Base-by-base conservation (phyloP, 2,113 vertebrate species). In the Natator depressus region DNA sequence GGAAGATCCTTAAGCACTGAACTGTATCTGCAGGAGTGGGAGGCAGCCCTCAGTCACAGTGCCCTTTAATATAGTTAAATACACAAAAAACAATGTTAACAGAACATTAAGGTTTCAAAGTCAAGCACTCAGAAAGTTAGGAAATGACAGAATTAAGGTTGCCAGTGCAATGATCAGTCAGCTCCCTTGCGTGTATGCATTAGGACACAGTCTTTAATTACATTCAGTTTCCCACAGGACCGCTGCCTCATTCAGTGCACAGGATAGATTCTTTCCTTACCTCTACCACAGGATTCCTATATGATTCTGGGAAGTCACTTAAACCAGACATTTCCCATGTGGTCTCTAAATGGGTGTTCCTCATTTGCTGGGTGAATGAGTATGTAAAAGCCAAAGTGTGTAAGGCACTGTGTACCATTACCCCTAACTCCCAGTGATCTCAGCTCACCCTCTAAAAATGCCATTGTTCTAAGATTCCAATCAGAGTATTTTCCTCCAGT, bases 311-410 rank as follows among this genome's bases (percentile, higher is more conserved):
- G 1, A 50, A 90, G 4, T 5, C 85, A 16, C 27, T 57, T 50
- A 50, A 82, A 49, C 35, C 10, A 92, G 19, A 85, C 4, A 4
- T 65, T 65, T 35, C 79, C 38, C 1, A 10, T 12, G 4, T 65
- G 25, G 19, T 29, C 29, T 10, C 1, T 0, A 47, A 14, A 31
- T 1, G 2, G 38, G 27, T 10, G 1, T 1, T 20, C 46, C 47
- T 69, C 5, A 3, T 29, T 86, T 87, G 55, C 55, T 87, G 29
- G 82, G 51, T 14, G 81, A 14, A 47, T 78, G 42, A 76, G 75
- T 47, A 22, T 46, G 42, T 27, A 46, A 76, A 76, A 76, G 22
- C 75, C 24, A 11, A 76, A 47, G 22, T 10, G 24, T 76, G 2
- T 6, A 27, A 25, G 22, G 42, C 38, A 7, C 20, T 25, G 42